Conservation (phyloP, 2,797 vertebrate species). For the Tokudaia tokunoshimensis region DNA sequence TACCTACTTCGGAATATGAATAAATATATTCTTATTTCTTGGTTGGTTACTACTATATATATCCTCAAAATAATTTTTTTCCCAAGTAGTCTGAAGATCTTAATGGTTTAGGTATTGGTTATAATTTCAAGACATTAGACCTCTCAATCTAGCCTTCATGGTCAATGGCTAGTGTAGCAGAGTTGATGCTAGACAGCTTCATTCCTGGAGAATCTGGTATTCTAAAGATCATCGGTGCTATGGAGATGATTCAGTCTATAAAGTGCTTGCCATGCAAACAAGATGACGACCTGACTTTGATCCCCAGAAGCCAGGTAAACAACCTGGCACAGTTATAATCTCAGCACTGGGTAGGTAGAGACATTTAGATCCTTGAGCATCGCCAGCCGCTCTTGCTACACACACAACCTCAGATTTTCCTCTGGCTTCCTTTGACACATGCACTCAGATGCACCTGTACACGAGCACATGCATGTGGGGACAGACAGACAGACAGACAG, state of each 20-base stretch:
- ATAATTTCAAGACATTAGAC: slow-evolving; percentile 32
- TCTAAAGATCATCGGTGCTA: background rate
- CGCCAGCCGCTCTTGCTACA: background rate
- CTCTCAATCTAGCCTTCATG: background rate
- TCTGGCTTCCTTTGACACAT: background rate
- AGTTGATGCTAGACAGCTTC: background rate
- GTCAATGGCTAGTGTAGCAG: background rate
- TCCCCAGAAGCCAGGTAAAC: background rate
- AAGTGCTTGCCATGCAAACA: background rate
- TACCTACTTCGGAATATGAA: slow-evolving; percentile 23
- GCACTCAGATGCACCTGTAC: background rate
- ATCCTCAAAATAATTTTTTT: slow-evolving; percentile 26
- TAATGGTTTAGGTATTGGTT: slow-evolving; percentile 17
- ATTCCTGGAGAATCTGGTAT: background rate
- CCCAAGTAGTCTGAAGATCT: background rate
- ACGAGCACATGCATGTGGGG: rapidly evolving
- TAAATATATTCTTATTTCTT: slow-evolving; percentile 43
- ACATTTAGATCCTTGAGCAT: background rate
- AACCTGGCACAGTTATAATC: background rate
- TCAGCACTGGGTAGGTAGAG: background rate
- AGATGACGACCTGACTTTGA: background rate
- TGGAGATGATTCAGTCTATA: background rate
- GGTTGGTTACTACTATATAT: background rate
- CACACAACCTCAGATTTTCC: background rate
- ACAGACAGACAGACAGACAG: background rate